Percentiles rank a stretch among this genome's conserved stretches.
Evolutionary conservation across 2,113 vertebrate species (phyloP).

Genomic region (Tursiops truncatus): DNA sequence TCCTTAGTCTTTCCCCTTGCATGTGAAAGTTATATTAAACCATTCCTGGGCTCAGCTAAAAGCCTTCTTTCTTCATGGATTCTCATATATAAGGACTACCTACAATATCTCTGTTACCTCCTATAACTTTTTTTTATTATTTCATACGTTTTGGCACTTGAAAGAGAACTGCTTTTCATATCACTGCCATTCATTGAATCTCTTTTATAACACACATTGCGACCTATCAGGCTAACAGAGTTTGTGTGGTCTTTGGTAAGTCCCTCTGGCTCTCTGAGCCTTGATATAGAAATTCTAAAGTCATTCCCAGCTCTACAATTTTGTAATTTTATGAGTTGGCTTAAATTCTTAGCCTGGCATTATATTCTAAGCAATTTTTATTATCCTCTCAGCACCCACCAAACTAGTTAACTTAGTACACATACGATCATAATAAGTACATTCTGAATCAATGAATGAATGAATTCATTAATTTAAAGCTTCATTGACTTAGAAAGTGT

Average conservation of each 20-base stretch:
- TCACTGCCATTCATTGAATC: not conserved
- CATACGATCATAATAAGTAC: not conserved
- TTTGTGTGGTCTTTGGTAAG: not conserved
- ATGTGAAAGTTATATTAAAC: conserved; percentile 44
- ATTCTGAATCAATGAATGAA: not conserved
- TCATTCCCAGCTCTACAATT: not conserved
- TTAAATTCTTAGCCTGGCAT: not conserved
- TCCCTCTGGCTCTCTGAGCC: not conserved
- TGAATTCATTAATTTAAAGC: not conserved
- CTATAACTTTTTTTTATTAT: conserved; percentile 8
- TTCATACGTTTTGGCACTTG: conserved; percentile 1
- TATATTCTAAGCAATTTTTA: not conserved
- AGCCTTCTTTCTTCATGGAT: conserved; percentile 2
- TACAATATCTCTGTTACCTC: not conserved
- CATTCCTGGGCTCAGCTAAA: not conserved
- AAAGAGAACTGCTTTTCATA: conserved; percentile 28
- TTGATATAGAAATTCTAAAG: conserved; percentile 36
- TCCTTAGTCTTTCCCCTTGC: conserved; percentile 16
- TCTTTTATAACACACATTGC: not conserved
- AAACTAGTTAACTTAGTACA: not conserved
- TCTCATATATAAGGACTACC: not conserved
- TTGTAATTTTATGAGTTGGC: not conserved
- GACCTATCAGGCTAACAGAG: not conserved
- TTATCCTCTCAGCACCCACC: not conserved
- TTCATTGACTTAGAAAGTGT: not conserved